phyloP scores from a whole-genome alignment of 1,140 invertebrate species.

The Prorops nasuta region DNA sequence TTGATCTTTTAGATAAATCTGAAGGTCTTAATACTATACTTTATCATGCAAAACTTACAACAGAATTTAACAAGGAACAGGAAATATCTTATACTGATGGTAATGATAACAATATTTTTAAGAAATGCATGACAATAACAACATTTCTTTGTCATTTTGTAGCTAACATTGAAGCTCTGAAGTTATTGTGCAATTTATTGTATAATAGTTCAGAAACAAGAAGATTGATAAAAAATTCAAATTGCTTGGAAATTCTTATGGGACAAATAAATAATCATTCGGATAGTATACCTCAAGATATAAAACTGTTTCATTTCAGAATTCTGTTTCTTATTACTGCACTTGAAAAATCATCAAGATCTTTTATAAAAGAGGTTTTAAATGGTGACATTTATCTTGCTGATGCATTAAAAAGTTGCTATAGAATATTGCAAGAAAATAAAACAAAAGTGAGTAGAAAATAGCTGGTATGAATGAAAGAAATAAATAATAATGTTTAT shows the following conservation, averaged over 20 bases:
- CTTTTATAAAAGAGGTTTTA: constrained; percentile 71
- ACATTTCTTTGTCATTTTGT: constrained; percentile 9
- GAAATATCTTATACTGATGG: constrained; percentile 27
- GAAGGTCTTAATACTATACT: constrained; percentile 68
- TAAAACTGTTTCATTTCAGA: constrained; percentile 87
- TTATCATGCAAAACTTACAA: constrained; percentile 62
- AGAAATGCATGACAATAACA: not conserved
- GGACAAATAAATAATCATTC: constrained; percentile 71
- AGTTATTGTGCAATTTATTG: constrained; percentile 86
- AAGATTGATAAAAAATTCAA: constrained; percentile 68
- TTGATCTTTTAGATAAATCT: constrained; percentile 65
- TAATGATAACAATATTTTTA: constrained; percentile 18
- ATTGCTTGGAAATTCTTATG: constrained; percentile 72
- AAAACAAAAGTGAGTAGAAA: no score
- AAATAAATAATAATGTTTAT: constrained; percentile 3
- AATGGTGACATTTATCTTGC: constrained; percentile 80
- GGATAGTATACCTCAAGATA: constrained; percentile 61
- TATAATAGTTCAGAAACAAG: constrained; percentile 76
- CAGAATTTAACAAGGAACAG: constrained; percentile 37
- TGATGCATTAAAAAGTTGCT: constrained; percentile 76
- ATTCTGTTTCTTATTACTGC: constrained; percentile 87
- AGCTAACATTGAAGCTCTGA: constrained; percentile 77
- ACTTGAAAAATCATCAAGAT: constrained; percentile 68
- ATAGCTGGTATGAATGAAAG: constrained; percentile 2
- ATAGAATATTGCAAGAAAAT: constrained; percentile 30